Conservation (phyloP, 2,888 invertebrate genomes). For the Oscheius myriophilus region DNA sequence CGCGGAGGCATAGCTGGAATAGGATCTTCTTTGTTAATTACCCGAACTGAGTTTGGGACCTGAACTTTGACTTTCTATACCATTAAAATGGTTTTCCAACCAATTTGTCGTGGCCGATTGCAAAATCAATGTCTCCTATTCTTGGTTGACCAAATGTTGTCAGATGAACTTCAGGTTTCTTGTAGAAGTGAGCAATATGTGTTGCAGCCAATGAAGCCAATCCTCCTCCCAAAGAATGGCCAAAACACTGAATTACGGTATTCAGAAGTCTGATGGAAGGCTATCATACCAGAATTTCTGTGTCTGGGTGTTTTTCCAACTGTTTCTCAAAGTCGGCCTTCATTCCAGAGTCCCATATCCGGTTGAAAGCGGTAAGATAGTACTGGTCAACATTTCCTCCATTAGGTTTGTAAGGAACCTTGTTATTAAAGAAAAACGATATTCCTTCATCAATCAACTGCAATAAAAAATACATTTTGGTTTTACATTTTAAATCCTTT, state of each 20-base stretch:
- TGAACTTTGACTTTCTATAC: not conserved
- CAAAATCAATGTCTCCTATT: constrained; percentile 14
- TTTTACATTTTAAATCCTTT: too few relatives aligned
- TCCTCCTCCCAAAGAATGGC: constrained; percentile 9
- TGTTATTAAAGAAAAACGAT: not conserved
- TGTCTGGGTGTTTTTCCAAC: not conserved
- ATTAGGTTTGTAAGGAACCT: constrained; percentile 2
- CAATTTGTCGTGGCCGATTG: constrained; percentile 5
- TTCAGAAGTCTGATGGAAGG: not conserved
- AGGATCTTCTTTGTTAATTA: constrained; percentile 3
- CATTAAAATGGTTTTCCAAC: not conserved
- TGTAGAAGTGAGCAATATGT: constrained; percentile 3
- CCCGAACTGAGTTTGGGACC: constrained; percentile 4
- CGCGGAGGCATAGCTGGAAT: constrained; percentile 3
- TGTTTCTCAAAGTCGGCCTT: not conserved
- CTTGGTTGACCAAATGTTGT: constrained; percentile 18
- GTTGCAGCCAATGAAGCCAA: constrained; percentile 10
- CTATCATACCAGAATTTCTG: constrained; percentile 1
- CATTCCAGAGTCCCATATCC: not conserved
- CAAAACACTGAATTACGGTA: constrained; percentile 5
- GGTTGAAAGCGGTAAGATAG: not conserved
- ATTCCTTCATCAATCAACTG: constrained; percentile 4
- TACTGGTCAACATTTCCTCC: constrained; percentile 17
- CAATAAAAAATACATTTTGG: too few relatives aligned
- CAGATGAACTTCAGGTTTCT: not conserved